Conservation (phyloP, 2,888 invertebrate genomes). For the Melieria picta region DNA sequence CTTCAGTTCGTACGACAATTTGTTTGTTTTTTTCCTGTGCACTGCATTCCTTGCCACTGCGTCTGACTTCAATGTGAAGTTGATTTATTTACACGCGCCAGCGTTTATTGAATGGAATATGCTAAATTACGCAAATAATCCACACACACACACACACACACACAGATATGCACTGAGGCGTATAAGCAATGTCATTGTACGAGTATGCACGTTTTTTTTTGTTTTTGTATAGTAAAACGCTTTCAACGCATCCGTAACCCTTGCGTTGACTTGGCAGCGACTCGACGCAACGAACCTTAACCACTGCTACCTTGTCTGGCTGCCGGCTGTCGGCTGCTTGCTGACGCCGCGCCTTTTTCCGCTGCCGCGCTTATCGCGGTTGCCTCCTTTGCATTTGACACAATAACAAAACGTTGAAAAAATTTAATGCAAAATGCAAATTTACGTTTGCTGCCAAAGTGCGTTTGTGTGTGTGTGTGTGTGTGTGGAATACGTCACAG, state of each 20-base stretch:
- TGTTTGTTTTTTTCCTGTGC: background rate
- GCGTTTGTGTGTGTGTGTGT: too few species aligned
- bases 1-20: constrained; percentile 2
- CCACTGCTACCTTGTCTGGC: too few species aligned
- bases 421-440: too few species aligned
- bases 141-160: background rate
- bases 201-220: constrained; percentile 6
- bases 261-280: background rate
- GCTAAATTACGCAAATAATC: constrained; percentile 42
- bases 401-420: too few species aligned
- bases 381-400: too few species aligned
- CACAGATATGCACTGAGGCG: background rate
- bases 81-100: constrained; percentile 37
- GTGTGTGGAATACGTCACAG: too few species aligned
- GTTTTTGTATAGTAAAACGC: background rate
- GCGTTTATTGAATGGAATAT: constrained; percentile 36
- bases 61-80: constrained; percentile 26
- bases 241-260: background rate
- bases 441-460: too few species aligned
- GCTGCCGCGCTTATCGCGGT: too few species aligned
- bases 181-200: background rate
- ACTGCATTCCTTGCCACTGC: background rate
- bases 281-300: too few species aligned
- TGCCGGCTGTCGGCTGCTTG: too few species aligned
- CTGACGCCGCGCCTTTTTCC: too few species aligned